These are phyloP conservation scores for Gadopsis bispinosus DNA, from an alignment of 2,797 vertebrate species.

Conservation along the genomic window DNA sequence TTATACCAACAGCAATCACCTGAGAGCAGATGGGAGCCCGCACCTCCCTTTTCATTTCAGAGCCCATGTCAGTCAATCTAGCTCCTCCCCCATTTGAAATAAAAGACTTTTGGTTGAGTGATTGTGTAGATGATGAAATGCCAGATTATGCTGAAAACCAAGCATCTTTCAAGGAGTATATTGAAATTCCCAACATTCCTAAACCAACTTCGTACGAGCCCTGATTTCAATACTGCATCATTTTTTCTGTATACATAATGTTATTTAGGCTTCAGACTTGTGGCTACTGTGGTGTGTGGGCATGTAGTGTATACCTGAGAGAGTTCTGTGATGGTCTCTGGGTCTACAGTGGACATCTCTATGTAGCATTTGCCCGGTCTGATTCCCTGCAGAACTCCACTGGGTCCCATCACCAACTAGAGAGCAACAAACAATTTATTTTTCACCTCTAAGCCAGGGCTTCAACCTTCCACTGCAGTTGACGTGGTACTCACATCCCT, in stretches of 20 bases:
- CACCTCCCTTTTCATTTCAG: no score
- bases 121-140: no score
- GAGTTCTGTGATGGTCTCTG: constrained; percentile 95
- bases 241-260: not conserved
- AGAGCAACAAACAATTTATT: not conserved
- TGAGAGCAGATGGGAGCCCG: no score
- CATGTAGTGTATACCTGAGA: constrained; percentile 88
- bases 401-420: constrained; percentile 97
- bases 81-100: no score
- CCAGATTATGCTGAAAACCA: no score
- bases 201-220: no score
- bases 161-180: no score
- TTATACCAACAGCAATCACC: no score
- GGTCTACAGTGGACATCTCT: constrained; percentile 98
- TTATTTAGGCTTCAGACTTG: not conserved
- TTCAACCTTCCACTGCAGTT: not conserved
- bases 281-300: not conserved
- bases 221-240: not conserved
- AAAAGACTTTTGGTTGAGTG: no score
- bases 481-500: constrained; percentile 90
- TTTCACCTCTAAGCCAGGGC: not conserved
- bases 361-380: constrained; percentile 97
- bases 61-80: no score
- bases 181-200: no score
- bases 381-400: constrained; percentile 97